A percentile compares a stretch with the other conserved stretches of the same genome.
Evolutionary conservation across 2,888 invertebrate genomes (phyloP).

Genomic region (Caenorhabditis parvicauda): DNA sequence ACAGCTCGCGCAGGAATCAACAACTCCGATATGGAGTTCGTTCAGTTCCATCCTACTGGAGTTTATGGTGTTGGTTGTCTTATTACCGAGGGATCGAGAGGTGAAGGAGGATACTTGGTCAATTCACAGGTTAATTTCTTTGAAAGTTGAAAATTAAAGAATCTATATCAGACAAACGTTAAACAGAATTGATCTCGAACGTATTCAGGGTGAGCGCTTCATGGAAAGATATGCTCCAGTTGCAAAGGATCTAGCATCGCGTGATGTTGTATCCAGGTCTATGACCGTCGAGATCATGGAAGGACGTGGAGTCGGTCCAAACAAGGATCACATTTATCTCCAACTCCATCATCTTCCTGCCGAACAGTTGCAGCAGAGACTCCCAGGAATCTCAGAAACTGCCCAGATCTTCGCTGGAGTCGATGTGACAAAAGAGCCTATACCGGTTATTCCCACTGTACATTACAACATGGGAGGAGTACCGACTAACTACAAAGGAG

Average conservation of each 20-base stretch:
- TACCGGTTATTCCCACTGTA: conserved; percentile 96
- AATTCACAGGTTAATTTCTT: conserved; percentile 73
- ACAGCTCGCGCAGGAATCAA: conserved; percentile 86
- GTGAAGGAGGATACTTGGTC: conserved; percentile 89
- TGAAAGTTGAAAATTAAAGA: background rate
- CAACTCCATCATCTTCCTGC: conserved; percentile 94
- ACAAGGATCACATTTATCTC: conserved; percentile 68
- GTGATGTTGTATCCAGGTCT: conserved; percentile 94
- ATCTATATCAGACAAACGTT: background rate
- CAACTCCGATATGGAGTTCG: conserved; percentile 94
- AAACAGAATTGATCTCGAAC: background rate
- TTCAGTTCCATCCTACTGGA: conserved; percentile 98
- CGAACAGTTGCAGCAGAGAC: conserved; percentile 75
- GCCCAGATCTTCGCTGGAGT: conserved; percentile 99
- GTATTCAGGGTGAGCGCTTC: conserved; percentile 80
- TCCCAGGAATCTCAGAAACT: conserved; percentile 90
- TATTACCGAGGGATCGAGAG: conserved; percentile 84
- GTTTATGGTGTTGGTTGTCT: conserved; percentile 98
- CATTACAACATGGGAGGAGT: conserved; percentile 99
- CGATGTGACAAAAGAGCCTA: conserved; percentile 94
- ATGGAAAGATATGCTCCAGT: conserved; percentile 83
- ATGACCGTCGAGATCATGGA: conserved; percentile 92
- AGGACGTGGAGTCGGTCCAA: conserved; percentile 80
- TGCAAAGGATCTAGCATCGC: conserved; percentile 94
- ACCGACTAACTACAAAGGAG: conserved; percentile 94